A percentile compares a stretch with the other conserved stretches of the same genome.
Conservation (phyloP, 2,113 vertebrate species). For the Perognathus longimembris region DNA sequence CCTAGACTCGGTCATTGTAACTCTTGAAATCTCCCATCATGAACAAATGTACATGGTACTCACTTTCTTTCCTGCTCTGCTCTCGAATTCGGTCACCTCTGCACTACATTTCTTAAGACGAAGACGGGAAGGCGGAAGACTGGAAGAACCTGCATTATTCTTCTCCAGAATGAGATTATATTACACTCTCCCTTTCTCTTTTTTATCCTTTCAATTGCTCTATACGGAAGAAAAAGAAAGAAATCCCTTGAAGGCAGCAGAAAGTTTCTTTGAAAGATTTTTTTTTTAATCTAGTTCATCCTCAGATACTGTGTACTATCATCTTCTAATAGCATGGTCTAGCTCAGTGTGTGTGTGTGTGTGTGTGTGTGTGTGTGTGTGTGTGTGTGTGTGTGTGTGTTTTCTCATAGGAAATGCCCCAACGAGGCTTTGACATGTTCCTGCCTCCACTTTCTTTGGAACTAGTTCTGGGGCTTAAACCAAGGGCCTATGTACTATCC, state of each 20-base stretch:
- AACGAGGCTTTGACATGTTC: background rate
- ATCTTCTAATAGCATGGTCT: background rate
- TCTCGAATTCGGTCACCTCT: background rate
- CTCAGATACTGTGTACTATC: background rate
- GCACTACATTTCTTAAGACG: background rate
- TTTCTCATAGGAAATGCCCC: background rate
- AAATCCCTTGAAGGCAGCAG: too few species aligned
- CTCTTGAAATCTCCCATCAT: conserved; percentile 47
- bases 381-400: background rate
- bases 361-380: background rate
- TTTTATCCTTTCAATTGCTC: background rate
- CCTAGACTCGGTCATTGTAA: conserved; percentile 55
- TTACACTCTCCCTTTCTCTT: background rate
- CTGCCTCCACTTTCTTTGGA: too few species aligned
- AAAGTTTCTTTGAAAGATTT: background rate
- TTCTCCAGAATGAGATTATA: background rate
- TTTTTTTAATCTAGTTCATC: background rate
- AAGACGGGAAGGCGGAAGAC: background rate
- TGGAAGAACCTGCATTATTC: background rate
- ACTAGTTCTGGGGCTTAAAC: too few species aligned
- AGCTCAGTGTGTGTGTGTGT: background rate
- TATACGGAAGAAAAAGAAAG: background rate
- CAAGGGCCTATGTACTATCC: too few species aligned
- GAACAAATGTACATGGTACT: background rate
- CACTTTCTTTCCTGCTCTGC: background rate